These are phyloP conservation scores for Notothenia rossii DNA, from an alignment of 2,113 vertebrate species.

Conservation along the genomic window DNA sequence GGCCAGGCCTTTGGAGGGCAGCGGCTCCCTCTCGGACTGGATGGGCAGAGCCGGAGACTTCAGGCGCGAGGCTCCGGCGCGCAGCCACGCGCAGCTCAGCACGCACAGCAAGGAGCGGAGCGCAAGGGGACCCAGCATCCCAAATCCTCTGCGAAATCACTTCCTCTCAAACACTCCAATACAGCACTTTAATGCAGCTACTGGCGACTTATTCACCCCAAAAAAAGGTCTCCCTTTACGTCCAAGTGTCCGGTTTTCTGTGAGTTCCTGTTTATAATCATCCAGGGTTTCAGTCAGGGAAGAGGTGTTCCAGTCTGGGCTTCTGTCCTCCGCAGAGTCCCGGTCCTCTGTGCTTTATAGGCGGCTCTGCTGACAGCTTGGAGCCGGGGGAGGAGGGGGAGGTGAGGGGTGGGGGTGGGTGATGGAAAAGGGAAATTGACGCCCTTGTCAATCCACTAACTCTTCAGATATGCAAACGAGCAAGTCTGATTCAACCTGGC, in stretches of 20 bases:
- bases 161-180: background rate
- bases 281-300: constrained; percentile 12
- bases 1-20: constrained; percentile 87
- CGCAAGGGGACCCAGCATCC: constrained; percentile 75
- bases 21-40: constrained; percentile 88
- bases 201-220: background rate
- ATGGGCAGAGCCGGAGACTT: constrained; percentile 89
- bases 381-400: constrained; percentile 44
- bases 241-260: constrained; percentile 10
- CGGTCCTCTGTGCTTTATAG: constrained; percentile 82
- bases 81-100: constrained; percentile 77
- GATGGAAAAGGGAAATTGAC: constrained; percentile 56
- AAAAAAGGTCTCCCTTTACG: background rate
- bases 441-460: constrained; percentile 49
- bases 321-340: constrained; percentile 63
- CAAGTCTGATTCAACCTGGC: constrained; percentile 12
- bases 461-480: constrained; percentile 53
- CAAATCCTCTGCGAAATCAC: constrained; percentile 14
- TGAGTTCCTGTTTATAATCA: background rate
- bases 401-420: constrained; percentile 35
- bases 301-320: constrained; percentile 5
- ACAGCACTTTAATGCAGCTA: background rate
- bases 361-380: constrained; percentile 72
- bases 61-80: constrained; percentile 68
- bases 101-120: constrained; percentile 72